Evolutionary conservation across 1,140 invertebrate species (phyloP).

Genomic region (Stratiolaelaps scimitus): DNA sequence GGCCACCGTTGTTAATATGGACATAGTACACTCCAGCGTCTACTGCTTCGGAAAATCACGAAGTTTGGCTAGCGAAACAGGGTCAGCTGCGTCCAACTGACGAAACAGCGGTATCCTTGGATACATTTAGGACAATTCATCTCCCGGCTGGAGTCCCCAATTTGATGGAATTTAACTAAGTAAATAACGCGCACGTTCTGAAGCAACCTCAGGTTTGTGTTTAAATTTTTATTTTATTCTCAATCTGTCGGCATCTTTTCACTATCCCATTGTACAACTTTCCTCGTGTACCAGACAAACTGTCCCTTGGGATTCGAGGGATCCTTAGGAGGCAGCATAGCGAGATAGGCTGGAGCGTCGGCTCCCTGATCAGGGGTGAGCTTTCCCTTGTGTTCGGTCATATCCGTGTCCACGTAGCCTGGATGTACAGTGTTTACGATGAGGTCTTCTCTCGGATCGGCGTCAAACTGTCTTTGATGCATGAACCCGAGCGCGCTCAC

Average conservation of each 20-base stretch:
- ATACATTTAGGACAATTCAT: too few species aligned
- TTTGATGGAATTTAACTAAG: too few species aligned
- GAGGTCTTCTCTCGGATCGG: constrained; percentile 43
- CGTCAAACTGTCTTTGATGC: constrained; percentile 51
- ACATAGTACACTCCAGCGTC: too few species aligned
- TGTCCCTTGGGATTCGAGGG: constrained; percentile 42
- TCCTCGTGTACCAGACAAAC: constrained; percentile 43
- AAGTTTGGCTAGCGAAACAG: too few species aligned
- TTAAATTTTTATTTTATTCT: too few species aligned
- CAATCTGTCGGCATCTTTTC: neutral
- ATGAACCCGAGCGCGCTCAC: constrained; percentile 50
- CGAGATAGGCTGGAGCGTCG: constrained; percentile 44
- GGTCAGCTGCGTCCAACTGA: too few species aligned
- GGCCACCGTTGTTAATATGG: too few species aligned
- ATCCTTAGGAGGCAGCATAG: constrained; percentile 43
- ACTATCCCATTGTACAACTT: constrained; percentile 41
- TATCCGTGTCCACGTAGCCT: constrained; percentile 58
- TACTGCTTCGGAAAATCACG: too few species aligned
- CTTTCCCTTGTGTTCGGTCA: constrained; percentile 54
- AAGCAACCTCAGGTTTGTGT: too few species aligned
- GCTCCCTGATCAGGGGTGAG: constrained; percentile 52
- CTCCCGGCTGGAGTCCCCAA: too few species aligned
- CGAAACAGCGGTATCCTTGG: too few species aligned
- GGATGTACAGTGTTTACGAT: constrained; percentile 52
- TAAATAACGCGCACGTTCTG: too few species aligned